A percentile compares a stretch with the other conserved stretches of the same genome.
Evolutionary conservation across 2,113 vertebrate genomes (phyloP).

Genomic region (Muscicapa adusta): DNA sequence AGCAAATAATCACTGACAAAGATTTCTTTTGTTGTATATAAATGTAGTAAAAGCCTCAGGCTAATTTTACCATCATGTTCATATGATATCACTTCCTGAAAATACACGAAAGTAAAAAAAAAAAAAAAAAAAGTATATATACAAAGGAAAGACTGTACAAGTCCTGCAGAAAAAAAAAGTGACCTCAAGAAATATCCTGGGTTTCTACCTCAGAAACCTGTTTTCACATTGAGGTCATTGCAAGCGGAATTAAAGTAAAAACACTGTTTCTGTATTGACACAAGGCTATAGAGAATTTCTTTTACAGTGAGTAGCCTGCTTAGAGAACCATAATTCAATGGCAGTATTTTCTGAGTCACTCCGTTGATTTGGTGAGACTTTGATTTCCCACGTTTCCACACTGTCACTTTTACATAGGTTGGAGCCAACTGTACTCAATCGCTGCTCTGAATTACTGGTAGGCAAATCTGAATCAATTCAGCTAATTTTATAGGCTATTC

Average conservation of each 20-base stretch:
- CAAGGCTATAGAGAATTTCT: neutral
- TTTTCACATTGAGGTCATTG: neutral
- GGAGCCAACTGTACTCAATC: neutral
- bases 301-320: neutral
- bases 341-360: neutral
- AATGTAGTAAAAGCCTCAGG: constrained; percentile 41
- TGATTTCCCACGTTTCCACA: neutral
- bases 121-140: neutral
- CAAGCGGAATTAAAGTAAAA: neutral
- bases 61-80: constrained; percentile 58
- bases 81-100: constrained; percentile 62
- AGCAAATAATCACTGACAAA: constrained; percentile 51
- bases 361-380: neutral
- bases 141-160: constrained; percentile 36
- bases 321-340: neutral
- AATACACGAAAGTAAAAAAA: neutral
- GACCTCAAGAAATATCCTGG: neutral
- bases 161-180: neutral
- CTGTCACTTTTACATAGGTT: neutral
- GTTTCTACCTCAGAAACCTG: constrained; percentile 12
- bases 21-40: constrained; percentile 60
- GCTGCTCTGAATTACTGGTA: neutral
- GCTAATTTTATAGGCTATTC: neutral
- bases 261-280: neutral
- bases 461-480: neutral